Evolutionary conservation across 2,888 invertebrate species (phyloP).

Genomic region (Philhelius pedissequus): DNA sequence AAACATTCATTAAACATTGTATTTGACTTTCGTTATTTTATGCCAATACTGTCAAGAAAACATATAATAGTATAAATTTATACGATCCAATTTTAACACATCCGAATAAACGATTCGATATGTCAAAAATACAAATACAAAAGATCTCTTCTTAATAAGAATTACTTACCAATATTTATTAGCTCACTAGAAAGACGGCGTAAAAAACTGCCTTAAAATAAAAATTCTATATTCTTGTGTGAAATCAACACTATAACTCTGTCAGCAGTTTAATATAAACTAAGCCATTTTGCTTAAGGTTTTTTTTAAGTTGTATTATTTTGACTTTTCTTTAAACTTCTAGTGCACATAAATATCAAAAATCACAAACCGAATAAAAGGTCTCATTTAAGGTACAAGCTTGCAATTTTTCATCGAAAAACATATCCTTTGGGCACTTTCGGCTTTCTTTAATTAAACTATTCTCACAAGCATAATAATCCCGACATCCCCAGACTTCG

Average conservation of each 20-base stretch:
- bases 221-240: background rate
- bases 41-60: too few species aligned
- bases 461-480: conserved; percentile 72
- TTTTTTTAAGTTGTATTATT: background rate
- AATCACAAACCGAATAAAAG: conserved; percentile 32
- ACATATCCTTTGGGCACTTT: conserved; percentile 71
- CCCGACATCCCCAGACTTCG: conserved; percentile 72
- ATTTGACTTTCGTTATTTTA: too few species aligned
- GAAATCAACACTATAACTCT: background rate
- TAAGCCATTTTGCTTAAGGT: background rate
- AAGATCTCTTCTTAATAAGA: too few species aligned
- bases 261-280: conserved; percentile 18
- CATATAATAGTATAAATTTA: too few species aligned
- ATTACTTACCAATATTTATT: too few species aligned
- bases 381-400: conserved; percentile 68
- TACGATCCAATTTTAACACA: too few species aligned
- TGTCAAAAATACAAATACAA: too few species aligned
- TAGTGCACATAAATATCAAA: background rate
- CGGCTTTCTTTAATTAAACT: conserved; percentile 44
- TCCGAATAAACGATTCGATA: too few species aligned
- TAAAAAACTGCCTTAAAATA: background rate
- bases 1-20: too few species aligned
- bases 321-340: background rate
- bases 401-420: conserved; percentile 73
- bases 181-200: too few species aligned